Percentiles rank a stretch among this genome's conserved stretches.
These are phyloP conservation scores for Cliona cf. orientalis DNA, from an alignment of 37 sponge, comb jelly and placozoan species.

Conservation along the genomic window DNA sequence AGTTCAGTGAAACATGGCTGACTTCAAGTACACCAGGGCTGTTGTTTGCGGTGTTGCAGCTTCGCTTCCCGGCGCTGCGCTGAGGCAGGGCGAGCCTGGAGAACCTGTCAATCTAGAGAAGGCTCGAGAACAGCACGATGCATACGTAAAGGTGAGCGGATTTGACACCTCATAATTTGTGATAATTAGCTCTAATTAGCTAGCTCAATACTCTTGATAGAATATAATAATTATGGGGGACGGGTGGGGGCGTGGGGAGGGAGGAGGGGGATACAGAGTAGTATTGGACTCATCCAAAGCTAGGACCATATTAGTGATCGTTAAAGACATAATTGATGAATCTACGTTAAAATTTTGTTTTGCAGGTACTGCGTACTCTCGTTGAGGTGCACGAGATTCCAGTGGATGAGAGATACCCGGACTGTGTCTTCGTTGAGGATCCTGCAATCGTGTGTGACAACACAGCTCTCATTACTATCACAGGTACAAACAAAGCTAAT, in stretches of 20 bases:
- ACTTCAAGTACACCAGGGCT: constrained; percentile 63
- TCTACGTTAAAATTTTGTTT: neutral
- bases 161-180: too few relatives aligned
- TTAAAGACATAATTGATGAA: too few relatives aligned
- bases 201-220: too few relatives aligned
- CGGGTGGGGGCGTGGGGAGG: too few relatives aligned
- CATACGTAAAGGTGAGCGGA: constrained; percentile 46
- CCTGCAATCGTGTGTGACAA: constrained; percentile 71
- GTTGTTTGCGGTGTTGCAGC: constrained; percentile 59
- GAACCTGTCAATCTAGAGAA: constrained; percentile 59
- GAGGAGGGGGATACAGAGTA: too few relatives aligned
- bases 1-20: too few relatives aligned
- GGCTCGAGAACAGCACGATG: constrained; percentile 67
- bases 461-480: constrained; percentile 67
- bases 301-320: neutral
- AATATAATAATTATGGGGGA: too few relatives aligned
- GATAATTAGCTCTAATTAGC: too few relatives aligned
- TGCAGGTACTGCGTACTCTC: constrained; percentile 15
- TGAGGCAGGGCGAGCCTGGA: constrained; percentile 32
- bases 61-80: constrained; percentile 54
- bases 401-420: constrained; percentile 79
- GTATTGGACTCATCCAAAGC: neutral
- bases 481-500: constrained; percentile 9
- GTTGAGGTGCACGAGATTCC: constrained; percentile 55
- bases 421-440: constrained; percentile 92